These are phyloP conservation scores for Leptopilina myrica DNA, from an alignment of 2,888 invertebrate genomes.

Conservation along the genomic window DNA sequence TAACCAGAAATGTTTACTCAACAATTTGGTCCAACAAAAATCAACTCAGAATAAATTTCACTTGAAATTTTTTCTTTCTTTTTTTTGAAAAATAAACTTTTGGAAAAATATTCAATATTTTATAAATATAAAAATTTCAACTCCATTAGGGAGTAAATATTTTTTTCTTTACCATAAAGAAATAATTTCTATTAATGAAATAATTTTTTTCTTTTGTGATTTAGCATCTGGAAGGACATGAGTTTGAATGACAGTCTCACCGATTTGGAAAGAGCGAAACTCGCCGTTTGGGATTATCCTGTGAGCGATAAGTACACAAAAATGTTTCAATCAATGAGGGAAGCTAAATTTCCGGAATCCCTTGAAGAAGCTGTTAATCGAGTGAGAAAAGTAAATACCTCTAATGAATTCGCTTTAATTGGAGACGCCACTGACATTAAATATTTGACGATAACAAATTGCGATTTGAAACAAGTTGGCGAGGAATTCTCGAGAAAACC, in stretches of 20 bases:
- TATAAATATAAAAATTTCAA: no score
- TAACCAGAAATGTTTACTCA: conserved; percentile 4
- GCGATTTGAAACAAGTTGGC: conserved; percentile 94
- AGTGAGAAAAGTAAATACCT: conserved; percentile 84
- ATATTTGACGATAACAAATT: conserved; percentile 87
- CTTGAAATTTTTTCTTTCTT: background rate
- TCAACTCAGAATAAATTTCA: background rate
- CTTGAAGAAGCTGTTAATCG: conserved; percentile 88
- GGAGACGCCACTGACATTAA: conserved; percentile 96
- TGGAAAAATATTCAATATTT: no score
- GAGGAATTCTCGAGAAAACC: conserved; percentile 98
- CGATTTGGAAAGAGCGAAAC: conserved; percentile 92
- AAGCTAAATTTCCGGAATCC: conserved; percentile 87
- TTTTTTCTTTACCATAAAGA: background rate
- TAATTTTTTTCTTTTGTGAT: background rate
- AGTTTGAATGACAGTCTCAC: conserved; percentile 94
- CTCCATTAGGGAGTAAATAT: no score
- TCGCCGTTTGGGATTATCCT: conserved; percentile 99
- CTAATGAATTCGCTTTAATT: conserved; percentile 93
- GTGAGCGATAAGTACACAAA: conserved; percentile 99
- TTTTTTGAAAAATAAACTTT: no score
- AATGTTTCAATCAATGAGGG: conserved; percentile 97
- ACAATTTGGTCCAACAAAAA: conserved; percentile 1
- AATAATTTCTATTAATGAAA: background rate
- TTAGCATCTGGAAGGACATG: conserved; percentile 98